Evolutionary conservation across 2,113 vertebrate species (phyloP).

Genomic region (Gallinago jamesoni): DNA sequence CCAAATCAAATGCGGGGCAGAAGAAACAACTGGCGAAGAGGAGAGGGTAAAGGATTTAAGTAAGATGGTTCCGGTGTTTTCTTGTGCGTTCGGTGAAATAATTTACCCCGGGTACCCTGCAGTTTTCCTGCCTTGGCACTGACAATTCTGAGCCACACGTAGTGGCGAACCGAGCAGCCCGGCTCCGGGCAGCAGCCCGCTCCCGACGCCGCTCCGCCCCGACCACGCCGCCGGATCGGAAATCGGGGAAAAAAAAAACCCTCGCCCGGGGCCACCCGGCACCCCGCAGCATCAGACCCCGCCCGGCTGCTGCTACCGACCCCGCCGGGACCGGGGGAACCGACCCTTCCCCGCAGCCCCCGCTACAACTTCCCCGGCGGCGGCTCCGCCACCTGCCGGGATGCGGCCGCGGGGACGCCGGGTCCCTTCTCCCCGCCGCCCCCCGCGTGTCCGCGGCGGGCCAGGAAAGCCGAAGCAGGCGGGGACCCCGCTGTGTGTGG

Average conservation of each 20-base stretch:
- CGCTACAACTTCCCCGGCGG: not conserved
- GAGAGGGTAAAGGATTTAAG: not conserved
- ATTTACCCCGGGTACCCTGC: not conserved
- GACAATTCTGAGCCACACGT: not conserved
- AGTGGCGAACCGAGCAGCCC: not conserved
- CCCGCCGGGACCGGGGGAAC: not conserved
- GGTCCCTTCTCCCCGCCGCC: not conserved
- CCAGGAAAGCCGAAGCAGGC: not conserved
- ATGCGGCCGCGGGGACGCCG: not conserved
- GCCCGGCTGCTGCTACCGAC: not conserved
- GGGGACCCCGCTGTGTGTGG: not conserved
- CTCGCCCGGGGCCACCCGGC: not conserved
- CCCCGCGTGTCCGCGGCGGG: not conserved
- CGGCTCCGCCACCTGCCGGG: not conserved
- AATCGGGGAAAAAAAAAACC: not conserved
- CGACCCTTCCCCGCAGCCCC: not conserved
- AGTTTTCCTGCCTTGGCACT: not conserved
- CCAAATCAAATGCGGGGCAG: not conserved
- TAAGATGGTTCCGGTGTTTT: not conserved
- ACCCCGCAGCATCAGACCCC: not conserved
- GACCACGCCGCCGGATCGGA: not conserved
- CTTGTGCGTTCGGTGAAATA: not conserved
- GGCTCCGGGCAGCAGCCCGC: not conserved
- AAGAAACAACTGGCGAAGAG: not conserved
- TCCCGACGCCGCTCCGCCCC: not conserved